Evolutionary conservation across 2,888 invertebrate species (phyloP).

Genomic region (Phalera bucephala): DNA sequence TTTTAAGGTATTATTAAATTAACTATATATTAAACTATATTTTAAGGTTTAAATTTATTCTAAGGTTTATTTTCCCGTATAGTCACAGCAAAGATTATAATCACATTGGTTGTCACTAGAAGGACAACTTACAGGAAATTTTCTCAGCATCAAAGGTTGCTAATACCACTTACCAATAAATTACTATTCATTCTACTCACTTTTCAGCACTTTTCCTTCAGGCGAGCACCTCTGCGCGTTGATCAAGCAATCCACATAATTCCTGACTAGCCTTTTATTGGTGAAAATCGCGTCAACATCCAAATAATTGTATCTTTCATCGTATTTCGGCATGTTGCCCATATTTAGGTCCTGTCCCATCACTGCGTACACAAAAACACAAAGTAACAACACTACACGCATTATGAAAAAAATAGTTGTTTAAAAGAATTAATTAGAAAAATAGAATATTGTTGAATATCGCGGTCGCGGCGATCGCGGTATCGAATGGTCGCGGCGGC

Average conservation of each 20-base stretch:
- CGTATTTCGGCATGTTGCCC: conserved; percentile 70
- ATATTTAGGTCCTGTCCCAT: conserved; percentile 61
- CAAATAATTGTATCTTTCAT: conserved; percentile 86
- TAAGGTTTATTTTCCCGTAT: no score
- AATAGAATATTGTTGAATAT: neutral
- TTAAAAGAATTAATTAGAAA: conserved; percentile 2
- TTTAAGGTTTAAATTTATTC: no score
- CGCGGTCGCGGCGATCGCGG: no score
- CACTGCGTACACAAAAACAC: conserved; percentile 51
- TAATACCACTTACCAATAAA: no score
- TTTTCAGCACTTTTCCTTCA: conserved; percentile 87
- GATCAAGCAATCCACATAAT: conserved; percentile 88
- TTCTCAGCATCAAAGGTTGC: no score
- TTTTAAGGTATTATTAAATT: no score
- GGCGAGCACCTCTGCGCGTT: conserved; percentile 87
- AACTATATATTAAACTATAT: no score
- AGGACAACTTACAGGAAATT: no score
- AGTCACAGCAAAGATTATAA: no score
- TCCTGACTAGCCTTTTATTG: conserved; percentile 86
- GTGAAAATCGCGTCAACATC: conserved; percentile 87
- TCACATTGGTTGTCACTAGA: no score
- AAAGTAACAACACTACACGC: conserved; percentile 54
- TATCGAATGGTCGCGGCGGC: conserved; percentile 17
- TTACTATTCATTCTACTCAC: conserved; percentile 78
- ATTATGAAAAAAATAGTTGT: conserved; percentile 44